Base-by-base conservation (phyloP, 2,113 vertebrate genomes). In the Scalopus aquaticus region DNA sequence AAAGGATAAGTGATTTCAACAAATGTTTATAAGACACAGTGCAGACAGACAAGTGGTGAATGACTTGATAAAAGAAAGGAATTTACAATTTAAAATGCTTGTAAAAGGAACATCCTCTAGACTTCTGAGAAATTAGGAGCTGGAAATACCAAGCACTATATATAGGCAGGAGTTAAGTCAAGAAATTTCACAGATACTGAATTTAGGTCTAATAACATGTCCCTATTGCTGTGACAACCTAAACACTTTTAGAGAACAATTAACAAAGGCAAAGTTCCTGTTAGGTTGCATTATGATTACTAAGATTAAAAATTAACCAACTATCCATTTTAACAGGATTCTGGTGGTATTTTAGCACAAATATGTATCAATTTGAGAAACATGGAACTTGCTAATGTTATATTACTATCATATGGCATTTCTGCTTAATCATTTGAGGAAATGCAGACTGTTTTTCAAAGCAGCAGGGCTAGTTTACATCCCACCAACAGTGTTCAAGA, bases 291-390 rank as follows among this genome's bases (percentile, higher is more conserved):
- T 67, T 91, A 56, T 54, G 20, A 79, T 88, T 79, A 70, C 30
- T 90, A 85, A 69, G 73, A 81, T 35, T 77, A 93, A 85, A 69
- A 70, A 81, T 35, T 77, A 93, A 84, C 39, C 83, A 79, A 77
- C 4, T 72, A 46, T 20, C 8, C 44, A 82, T 87, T 73, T 90
- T 85, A 90, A 70, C 60, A 56, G 32, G 28, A 62, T 88, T 85
- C 56, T 67, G 20, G 17, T 77, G 19, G 26, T n/a, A 72, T 92
- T 92, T 65, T 72, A 94, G 85, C 64, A 60, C 1, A 94, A 87
- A 88, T 0, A 78, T 19, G 49, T 82, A 32, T 78, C 56, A 90
- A 67, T 83, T 30, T 82, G 56, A 87, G 30, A 72, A 83, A 93
- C 3, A 1, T 51, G 5, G 32, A 82, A 85, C 15, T 58, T 72